Evolutionary conservation across 2,797 vertebrate genomes (phyloP), one percentile per base, ranked within the genome.

Genomic region (Cryptoblepharus egeriae): DNA sequence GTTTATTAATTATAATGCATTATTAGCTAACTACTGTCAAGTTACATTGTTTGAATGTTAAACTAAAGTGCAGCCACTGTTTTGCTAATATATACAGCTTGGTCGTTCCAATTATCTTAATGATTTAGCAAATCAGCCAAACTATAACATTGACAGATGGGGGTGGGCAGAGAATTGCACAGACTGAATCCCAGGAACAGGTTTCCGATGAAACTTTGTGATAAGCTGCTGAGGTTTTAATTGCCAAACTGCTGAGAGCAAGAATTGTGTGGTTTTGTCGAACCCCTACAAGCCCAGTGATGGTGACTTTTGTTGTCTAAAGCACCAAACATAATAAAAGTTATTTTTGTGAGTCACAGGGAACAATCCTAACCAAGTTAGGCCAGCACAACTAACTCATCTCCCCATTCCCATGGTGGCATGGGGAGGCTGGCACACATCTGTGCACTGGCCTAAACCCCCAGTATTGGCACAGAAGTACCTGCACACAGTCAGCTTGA

Each of bases 41-140:
- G 30, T 20, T 86, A 80, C 89, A 78, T 87, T 81, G 81, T 93
- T 91, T 80, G 12, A 85, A 72, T 57, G 74, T 91, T 93, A 94
- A 61, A 89, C 92, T 92, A 89, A 95, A 94, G 91, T 87, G 85
- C 89, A 92, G 4, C 0, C 4, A 75, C 87, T 92, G 84, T 91
- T 95, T 93, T 93, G 91, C 92, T 93, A 90, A 90, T 93, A 92
- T 81, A 82, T 85, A 80, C 85, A 85, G 87, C 83, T 91, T 0
- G 6, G 80, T 89, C 89, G 89, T 93, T 90, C 86, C 83, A 87
- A 86, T 86, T 77, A 90, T 90, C 90, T 93, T 95, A 95, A 94
- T 95, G 93, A 95, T 96, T n/a, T 95, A 95, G 94, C 91, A 88
- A 85, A 79, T 90, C 94, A 83, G 95, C 95, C 93, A 95, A 95